Conservation (phyloP, 2,888 invertebrate genomes). For the Sphaerophoria rueppellii region DNA sequence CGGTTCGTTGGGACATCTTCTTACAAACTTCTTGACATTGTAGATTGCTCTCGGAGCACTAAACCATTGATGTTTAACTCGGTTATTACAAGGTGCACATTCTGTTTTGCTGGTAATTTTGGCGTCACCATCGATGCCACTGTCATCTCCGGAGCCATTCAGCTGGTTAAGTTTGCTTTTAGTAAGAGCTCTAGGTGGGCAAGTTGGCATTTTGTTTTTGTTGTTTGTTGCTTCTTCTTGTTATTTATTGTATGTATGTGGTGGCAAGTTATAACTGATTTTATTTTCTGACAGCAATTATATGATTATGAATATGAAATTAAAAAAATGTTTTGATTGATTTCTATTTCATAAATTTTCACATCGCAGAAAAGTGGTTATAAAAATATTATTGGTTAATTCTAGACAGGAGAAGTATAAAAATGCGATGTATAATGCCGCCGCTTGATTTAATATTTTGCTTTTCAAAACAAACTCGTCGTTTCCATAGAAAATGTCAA, state of each 20-base stretch:
- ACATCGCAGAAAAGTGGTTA: slow-evolving; percentile 31
- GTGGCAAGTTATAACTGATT: background rate
- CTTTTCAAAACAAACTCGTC: slow-evolving; percentile 68
- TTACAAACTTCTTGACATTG: slow-evolving; percentile 76
- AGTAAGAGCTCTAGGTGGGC: slow-evolving; percentile 31
- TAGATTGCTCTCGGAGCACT: slow-evolving; percentile 81
- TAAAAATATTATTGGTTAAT: background rate
- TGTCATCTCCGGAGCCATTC: slow-evolving; percentile 25
- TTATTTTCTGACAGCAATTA: background rate
- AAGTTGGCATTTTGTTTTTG: slow-evolving; percentile 56
- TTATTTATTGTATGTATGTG: background rate
- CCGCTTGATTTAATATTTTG: slow-evolving; percentile 37
- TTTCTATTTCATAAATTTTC: slow-evolving; percentile 23
- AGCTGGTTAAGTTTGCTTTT: slow-evolving; percentile 44
- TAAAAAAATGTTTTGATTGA: background rate
- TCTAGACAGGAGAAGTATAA: slow-evolving; percentile 11
- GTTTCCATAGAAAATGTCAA: slow-evolving; percentile 64
- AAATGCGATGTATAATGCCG: slow-evolving; percentile 46
- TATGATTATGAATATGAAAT: slow-evolving; percentile 18
- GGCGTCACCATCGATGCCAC: slow-evolving; percentile 74
- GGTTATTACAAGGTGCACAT: slow-evolving; percentile 77
- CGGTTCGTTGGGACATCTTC: slow-evolving; percentile 73
- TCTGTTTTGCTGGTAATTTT: slow-evolving; percentile 72
- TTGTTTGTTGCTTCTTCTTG: background rate
- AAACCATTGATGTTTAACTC: slow-evolving; percentile 81